A percentile compares a stretch with the other conserved stretches of the same genome.
Evolutionary conservation across 2,888 invertebrate species (phyloP).

Genomic region (Pharmacophagus antenor): DNA sequence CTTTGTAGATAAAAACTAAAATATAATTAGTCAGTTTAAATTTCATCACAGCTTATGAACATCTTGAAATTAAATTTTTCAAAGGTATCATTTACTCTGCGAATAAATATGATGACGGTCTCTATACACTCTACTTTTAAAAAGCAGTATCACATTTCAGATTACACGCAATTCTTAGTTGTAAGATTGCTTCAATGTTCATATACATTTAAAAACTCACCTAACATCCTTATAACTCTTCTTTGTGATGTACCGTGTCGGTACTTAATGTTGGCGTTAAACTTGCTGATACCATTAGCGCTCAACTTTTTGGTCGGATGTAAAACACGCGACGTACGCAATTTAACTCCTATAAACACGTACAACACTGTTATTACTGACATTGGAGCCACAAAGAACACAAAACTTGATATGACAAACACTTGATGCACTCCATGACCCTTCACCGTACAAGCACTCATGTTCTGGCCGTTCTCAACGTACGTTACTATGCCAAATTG

Average conservation of each 20-base stretch:
- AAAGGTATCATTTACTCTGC: too few relatives aligned
- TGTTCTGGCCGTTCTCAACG: conserved; percentile 69
- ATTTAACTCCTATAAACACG: conserved; percentile 86
- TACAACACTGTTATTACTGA: conserved; percentile 91
- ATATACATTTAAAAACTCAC: conserved; percentile 77
- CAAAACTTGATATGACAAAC: conserved; percentile 89
- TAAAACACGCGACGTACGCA: conserved; percentile 83
- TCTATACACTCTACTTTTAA: too few relatives aligned
- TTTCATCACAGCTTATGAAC: background rate
- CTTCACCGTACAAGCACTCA: conserved; percentile 81
- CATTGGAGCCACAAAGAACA: conserved; percentile 94
- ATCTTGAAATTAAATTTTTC: background rate
- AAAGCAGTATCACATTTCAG: too few relatives aligned
- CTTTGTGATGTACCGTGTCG: conserved; percentile 81
- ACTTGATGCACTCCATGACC: conserved; percentile 83
- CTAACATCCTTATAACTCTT: conserved; percentile 89
- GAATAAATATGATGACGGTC: too few relatives aligned
- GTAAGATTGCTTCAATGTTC: background rate
- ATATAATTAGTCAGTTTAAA: background rate
- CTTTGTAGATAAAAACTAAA: too few relatives aligned
- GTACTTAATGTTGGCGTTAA: conserved; percentile 64
- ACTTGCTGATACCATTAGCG: conserved; percentile 65
- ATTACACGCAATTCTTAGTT: too few relatives aligned
- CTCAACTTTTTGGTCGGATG: conserved; percentile 80
- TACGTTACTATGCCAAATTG: conserved; percentile 87